These are phyloP conservation scores for Bradypodion pumilum DNA, from an alignment of 2,797 vertebrate species.

Conservation along the genomic window DNA sequence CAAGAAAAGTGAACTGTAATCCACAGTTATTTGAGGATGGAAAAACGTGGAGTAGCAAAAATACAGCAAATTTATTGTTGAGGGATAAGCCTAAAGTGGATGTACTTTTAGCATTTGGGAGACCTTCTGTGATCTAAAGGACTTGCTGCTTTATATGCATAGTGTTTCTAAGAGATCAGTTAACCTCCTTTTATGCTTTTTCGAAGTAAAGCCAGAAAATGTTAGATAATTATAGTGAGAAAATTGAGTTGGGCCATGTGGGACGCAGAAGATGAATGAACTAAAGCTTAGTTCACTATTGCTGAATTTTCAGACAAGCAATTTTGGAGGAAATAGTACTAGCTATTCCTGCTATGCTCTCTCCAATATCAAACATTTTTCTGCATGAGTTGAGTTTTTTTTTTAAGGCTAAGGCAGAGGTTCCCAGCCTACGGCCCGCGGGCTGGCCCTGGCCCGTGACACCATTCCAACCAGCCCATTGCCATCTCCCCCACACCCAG, in stretches of 20 bases:
- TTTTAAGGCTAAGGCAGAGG: too few species aligned
- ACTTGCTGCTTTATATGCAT: neutral
- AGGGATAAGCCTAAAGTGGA: neutral
- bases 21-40: neutral
- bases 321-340: neutral
- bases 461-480: too few species aligned
- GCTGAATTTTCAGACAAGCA: constrained; percentile 18
- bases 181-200: neutral
- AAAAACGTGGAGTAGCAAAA: neutral
- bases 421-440: too few species aligned
- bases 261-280: constrained; percentile 28
- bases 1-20: neutral
- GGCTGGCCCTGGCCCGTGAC: too few species aligned
- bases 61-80: neutral
- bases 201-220: neutral
- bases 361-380: neutral
- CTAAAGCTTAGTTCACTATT: constrained; percentile 23
- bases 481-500: too few species aligned
- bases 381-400: neutral
- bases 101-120: neutral
- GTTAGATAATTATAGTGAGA: constrained; percentile 12
- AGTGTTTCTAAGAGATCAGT: neutral
- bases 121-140: neutral
- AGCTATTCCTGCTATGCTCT: neutral
- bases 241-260: constrained; percentile 11